These are phyloP conservation scores for Cynodonichthys magdalenae DNA, from an alignment of 2,797 vertebrate genomes.

Conservation along the genomic window DNA sequence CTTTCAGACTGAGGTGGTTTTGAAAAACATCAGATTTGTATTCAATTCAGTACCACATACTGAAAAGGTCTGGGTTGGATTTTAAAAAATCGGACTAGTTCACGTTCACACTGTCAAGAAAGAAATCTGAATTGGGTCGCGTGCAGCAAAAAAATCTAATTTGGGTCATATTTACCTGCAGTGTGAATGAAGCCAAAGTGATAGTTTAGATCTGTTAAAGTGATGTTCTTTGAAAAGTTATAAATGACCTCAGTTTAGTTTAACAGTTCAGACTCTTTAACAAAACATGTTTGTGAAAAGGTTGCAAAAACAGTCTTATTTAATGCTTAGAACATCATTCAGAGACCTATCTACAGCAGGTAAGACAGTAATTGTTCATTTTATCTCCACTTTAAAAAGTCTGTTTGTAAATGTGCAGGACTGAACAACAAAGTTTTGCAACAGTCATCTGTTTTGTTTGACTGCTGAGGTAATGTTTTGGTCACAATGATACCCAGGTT, in stretches of 20 bases:
- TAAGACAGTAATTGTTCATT: neutral
- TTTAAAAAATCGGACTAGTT: no score
- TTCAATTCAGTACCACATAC: no score
- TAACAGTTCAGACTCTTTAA: neutral
- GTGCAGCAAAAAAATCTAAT: no score
- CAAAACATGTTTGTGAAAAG: no score
- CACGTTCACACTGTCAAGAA: no score
- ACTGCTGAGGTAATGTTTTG: slow-evolving; percentile 5
- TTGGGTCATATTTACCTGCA: no score
- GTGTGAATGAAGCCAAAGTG: neutral
- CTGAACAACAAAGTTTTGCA: neutral
- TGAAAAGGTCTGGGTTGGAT: no score
- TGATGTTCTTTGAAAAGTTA: neutral
- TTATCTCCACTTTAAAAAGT: neutral
- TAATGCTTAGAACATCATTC: neutral
- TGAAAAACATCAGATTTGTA: no score
- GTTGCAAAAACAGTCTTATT: no score
- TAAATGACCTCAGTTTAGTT: neutral
- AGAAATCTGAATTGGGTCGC: no score
- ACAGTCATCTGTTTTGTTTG: neutral
- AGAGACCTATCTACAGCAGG: neutral
- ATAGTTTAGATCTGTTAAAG: neutral
- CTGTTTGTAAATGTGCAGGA: neutral
- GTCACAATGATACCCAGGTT: neutral
- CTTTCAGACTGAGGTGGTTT: no score